phyloP scores from a whole-genome alignment of 2,888 invertebrate genomes.

The Magallana nippona region DNA sequence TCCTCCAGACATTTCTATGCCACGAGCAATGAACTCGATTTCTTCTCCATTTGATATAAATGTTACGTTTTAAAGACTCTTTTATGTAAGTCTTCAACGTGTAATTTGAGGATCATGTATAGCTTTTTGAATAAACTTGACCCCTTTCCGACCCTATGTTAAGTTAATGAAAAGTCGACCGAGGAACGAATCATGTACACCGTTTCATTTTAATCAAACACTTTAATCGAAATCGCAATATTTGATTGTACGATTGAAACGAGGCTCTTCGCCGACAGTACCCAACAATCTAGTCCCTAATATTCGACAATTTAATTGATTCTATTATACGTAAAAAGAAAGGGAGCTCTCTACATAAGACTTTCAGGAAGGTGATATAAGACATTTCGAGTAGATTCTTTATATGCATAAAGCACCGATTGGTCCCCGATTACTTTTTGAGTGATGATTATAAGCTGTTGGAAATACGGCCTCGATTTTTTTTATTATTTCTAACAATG shows the following conservation, averaged over 20 bases:
- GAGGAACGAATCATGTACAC: not conserved
- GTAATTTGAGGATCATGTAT: not conserved
- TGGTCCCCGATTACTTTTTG: not conserved
- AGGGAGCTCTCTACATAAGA: not conserved
- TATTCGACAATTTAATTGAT: not conserved
- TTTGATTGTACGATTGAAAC: slow-evolving; percentile 22
- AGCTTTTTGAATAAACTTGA: slow-evolving; percentile 9
- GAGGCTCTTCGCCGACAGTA: not conserved
- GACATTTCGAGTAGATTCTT: not conserved
- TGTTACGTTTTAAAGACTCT: not conserved
- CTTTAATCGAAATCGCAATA: slow-evolving; percentile 4
- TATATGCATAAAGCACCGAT: not conserved
- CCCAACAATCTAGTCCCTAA: not conserved
- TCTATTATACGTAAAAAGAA: not conserved
- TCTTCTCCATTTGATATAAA: not conserved
- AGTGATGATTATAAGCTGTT: not conserved
- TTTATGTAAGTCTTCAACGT: not conserved
- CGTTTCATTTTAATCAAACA: slow-evolving; percentile 5
- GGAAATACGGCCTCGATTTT: not conserved
- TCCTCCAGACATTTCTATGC: not conserved
- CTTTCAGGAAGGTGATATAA: not conserved
- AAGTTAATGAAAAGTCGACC: not conserved
- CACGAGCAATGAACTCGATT: not conserved
- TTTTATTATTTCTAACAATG: not conserved
- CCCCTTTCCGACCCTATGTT: not conserved